These are phyloP conservation scores for Trypoxylus dichotomus DNA, from an alignment of 1,140 invertebrate species.

Conservation along the genomic window DNA sequence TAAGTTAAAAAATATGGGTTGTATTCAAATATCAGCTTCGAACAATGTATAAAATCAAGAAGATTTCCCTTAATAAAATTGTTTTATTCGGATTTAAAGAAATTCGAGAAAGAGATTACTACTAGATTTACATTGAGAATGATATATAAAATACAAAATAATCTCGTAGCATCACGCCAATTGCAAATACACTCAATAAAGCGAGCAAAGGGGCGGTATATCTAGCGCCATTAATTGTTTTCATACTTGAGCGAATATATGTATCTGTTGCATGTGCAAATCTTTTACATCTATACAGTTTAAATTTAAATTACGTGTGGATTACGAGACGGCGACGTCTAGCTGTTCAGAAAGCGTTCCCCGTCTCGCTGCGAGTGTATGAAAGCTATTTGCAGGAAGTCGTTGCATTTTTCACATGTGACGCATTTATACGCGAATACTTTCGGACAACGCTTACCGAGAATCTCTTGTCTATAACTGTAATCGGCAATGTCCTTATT, in stretches of 20 bases:
- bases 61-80: too few species aligned
- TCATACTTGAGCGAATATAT: not conserved
- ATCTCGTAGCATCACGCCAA: too few species aligned
- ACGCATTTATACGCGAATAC: not conserved
- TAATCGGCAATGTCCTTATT: not conserved
- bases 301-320: not conserved
- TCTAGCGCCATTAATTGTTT: too few species aligned
- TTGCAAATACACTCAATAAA: too few species aligned
- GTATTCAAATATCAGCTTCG: too few species aligned
- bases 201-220: too few species aligned
- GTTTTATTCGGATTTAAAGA: too few species aligned
- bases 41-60: too few species aligned
- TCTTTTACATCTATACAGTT: not conserved
- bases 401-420: constrained; percentile 19
- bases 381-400: not conserved
- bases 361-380: not conserved
- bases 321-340: not conserved
- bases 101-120: too few species aligned
- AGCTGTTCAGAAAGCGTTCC: not conserved
- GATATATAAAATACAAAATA: too few species aligned
- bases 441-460: not conserved
- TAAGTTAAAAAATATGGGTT: too few species aligned
- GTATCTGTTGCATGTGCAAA: not conserved
- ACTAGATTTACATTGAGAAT: too few species aligned
- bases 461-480: not conserved